Percentiles rank a stretch among this genome's conserved stretches.
These are phyloP conservation scores for Epicampocera succincta DNA, from an alignment of 2,888 invertebrate genomes.

Conservation along the genomic window DNA sequence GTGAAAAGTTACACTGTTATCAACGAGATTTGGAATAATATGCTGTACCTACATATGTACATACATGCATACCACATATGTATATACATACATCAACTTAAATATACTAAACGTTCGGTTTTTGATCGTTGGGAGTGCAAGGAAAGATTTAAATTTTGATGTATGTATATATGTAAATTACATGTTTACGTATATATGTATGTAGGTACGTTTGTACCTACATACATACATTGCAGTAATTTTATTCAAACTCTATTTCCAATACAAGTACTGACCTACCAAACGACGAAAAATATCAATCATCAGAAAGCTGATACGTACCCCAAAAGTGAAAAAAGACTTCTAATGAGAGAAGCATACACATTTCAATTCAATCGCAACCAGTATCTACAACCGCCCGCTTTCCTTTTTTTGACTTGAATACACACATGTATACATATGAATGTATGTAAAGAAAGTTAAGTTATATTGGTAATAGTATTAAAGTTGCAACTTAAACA, in stretches of 20 bases:
- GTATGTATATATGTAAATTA: not conserved
- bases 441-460: no score
- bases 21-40: conserved; percentile 14
- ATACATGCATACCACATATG: no score
- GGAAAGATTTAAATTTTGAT: no score
- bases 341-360: conserved; percentile 46
- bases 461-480: no score
- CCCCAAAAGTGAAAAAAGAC: conserved; percentile 26
- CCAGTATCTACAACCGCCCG: no score
- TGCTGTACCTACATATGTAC: no score
- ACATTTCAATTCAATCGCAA: conserved; percentile 51
- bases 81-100: no score
- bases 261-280: conserved; percentile 9
- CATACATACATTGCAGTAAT: not conserved
- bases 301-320: conserved; percentile 15
- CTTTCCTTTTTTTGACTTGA: no score
- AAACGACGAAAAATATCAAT: not conserved
- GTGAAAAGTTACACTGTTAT: conserved; percentile 44
- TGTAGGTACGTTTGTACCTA: not conserved
- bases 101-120: conserved; percentile 19
- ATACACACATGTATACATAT: no score
- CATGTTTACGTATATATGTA: not conserved
- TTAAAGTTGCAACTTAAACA: no score
- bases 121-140: conserved; percentile 15
- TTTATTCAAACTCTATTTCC: not conserved